Conservation (phyloP, 1,140 invertebrate species). For the Meloidogyne floridensis region DNA sequence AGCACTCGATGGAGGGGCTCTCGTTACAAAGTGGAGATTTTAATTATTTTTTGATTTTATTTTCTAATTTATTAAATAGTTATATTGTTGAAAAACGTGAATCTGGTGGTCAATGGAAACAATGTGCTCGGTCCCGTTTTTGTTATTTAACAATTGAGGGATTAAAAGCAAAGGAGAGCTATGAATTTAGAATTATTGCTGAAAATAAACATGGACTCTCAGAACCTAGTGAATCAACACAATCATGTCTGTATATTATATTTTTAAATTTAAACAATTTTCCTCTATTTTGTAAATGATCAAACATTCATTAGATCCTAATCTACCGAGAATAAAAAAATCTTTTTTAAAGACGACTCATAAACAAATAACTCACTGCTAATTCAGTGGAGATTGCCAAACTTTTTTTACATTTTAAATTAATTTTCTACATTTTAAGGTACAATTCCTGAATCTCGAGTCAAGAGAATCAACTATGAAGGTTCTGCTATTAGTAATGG, state of each 20-base stretch:
- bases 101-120: slow-evolving; percentile 88
- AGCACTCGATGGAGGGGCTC: slow-evolving; percentile 38
- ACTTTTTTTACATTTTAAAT: background rate
- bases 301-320: too few species aligned
- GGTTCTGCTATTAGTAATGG: background rate
- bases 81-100: slow-evolving; percentile 92
- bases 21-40: slow-evolving; percentile 44
- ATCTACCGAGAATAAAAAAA: too few species aligned
- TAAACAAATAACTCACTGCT: too few species aligned
- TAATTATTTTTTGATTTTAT: background rate
- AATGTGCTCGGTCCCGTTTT: slow-evolving; percentile 88
- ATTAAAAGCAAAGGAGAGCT: slow-evolving; percentile 84
- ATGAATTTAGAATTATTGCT: slow-evolving; percentile 93
- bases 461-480: slow-evolving; percentile 21
- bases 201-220: slow-evolving; percentile 94
- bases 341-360: too few species aligned
- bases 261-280: background rate
- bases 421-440: slow-evolving; percentile 8
- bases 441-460: slow-evolving; percentile 45
- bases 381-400: background rate
- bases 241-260: slow-evolving; percentile 73
- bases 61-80: slow-evolving; percentile 68
- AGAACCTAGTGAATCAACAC: slow-evolving; percentile 82
- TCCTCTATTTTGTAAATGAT: background rate
- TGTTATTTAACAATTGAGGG: slow-evolving; percentile 85